A percentile compares a stretch with the other conserved stretches of the same genome.
Conservation (phyloP, 2,888 invertebrate genomes). For the Agelastica alni region DNA sequence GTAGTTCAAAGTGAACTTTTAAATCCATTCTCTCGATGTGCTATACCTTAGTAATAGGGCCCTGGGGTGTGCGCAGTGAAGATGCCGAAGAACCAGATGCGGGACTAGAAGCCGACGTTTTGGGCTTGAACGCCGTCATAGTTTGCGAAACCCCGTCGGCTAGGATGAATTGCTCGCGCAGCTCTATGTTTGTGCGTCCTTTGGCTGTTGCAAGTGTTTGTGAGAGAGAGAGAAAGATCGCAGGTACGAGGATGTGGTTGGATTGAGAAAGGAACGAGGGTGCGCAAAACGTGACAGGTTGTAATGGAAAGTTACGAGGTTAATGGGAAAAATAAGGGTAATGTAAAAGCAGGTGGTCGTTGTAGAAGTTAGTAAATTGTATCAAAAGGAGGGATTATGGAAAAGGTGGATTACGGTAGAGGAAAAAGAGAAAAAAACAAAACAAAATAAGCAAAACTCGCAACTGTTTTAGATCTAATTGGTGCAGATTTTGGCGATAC, state of each 20-base stretch:
- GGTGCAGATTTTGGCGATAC: constrained; percentile 26
- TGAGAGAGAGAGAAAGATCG: constrained; percentile 16
- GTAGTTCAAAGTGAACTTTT: neutral
- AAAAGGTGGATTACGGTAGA: constrained; percentile 18
- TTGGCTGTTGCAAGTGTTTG: constrained; percentile 71
- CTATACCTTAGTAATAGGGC: constrained; percentile 94
- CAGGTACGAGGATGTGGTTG: constrained; percentile 8
- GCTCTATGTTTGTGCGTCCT: constrained; percentile 99
- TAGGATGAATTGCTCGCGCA: constrained; percentile 98
- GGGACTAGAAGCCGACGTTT: constrained; percentile 81
- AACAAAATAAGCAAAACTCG: constrained; percentile 49
- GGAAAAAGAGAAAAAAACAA: constrained; percentile 45
- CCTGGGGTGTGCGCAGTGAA: constrained; percentile 69
- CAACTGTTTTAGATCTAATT: constrained; percentile 25
- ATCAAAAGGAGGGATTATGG: no score
- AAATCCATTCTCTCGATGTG: constrained; percentile 32
- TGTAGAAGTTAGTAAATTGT: no score
- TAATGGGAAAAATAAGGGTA: constrained; percentile 21
- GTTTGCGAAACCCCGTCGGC: constrained; percentile 98
- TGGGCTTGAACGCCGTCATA: constrained; percentile 98
- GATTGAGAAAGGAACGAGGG: neutral
- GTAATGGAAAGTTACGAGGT: no score
- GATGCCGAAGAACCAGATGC: constrained; percentile 61
- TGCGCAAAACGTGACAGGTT: no score
- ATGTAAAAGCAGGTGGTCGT: no score